Evolutionary conservation across 2,888 invertebrate species (phyloP).

Genomic region (Idaea straminata): DNA sequence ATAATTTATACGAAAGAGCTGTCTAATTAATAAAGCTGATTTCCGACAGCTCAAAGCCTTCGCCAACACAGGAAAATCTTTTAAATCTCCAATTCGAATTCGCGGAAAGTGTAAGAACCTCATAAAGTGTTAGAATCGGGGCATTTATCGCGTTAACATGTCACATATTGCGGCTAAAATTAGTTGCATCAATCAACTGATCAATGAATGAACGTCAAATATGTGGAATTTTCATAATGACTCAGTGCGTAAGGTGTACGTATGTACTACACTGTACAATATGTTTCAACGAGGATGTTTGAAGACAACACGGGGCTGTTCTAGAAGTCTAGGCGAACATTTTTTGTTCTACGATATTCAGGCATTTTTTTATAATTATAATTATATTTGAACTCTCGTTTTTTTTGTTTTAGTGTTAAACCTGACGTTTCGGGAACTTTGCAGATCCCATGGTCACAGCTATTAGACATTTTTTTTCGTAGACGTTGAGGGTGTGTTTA

Average conservation of each 20-base stretch:
- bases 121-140: not conserved
- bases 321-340: too few relatives aligned
- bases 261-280: too few relatives aligned
- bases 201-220: not conserved
- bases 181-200: not conserved
- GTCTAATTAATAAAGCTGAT: not conserved
- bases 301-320: too few relatives aligned
- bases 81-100: not conserved
- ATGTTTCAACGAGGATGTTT: too few relatives aligned
- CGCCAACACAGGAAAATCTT: not conserved
- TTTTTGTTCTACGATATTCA: too few relatives aligned
- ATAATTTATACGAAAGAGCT: not conserved
- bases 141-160: not conserved
- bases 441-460: too few relatives aligned
- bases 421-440: too few relatives aligned
- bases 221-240: not conserved
- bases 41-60: not conserved
- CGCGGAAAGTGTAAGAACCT: not conserved
- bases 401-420: too few relatives aligned
- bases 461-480: too few relatives aligned
- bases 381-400: too few relatives aligned
- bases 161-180: not conserved
- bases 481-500: too few relatives aligned
- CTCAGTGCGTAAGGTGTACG: not conserved
- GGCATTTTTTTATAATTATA: too few relatives aligned